Evolutionary conservation across 1,140 invertebrate genomes (phyloP), one percentile per base, ranked within the genome.

Genomic region (Bombus terrestris): DNA sequence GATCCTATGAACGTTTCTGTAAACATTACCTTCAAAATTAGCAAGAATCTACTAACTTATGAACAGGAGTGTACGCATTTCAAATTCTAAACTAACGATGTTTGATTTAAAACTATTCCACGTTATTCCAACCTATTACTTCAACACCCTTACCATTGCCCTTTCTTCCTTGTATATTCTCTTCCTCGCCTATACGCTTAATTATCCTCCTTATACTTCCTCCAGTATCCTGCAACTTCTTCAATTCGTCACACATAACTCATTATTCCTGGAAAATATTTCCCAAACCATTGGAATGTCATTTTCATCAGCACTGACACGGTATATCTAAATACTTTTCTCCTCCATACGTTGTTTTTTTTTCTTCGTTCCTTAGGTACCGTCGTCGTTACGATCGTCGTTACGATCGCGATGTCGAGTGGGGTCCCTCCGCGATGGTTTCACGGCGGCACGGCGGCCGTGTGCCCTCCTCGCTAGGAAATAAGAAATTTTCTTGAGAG

Each of bases 401-500:
- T 35, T 43, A 59, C 43, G 32, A 73, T 85, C 69, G 25, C 35
- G 78, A 59, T 39, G 75, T 39, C 83, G 41, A 85, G 69, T 68
- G 73, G 43, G 75, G 76, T 88, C 75, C 79, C 83, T 53, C 22
- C n/a, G 53, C 41, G 86, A 28, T 85, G 74, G 86, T 69, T 73
- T 12, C 81, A 53, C 78, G 89, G 83, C 86, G 89, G 88, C 89
- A 10, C 80, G 88, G 76, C 86, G 89, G 88, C 89, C 88, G 83
- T 81, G 74, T 86, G 88, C 90, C 90, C 87, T 87, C 87, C 90
- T 90, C 88, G 89, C 91, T 94, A 93, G 92, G 93, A 94, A 94
- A 94, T 94, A 93, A 94, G 93, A 94, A 94, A 95, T 94, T 95
- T 94, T 94, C 94, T 93, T 93, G 92, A 92, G 91, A 93, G 91